Conservation (phyloP, 2,888 invertebrate species). For the Clivina fossor region DNA sequence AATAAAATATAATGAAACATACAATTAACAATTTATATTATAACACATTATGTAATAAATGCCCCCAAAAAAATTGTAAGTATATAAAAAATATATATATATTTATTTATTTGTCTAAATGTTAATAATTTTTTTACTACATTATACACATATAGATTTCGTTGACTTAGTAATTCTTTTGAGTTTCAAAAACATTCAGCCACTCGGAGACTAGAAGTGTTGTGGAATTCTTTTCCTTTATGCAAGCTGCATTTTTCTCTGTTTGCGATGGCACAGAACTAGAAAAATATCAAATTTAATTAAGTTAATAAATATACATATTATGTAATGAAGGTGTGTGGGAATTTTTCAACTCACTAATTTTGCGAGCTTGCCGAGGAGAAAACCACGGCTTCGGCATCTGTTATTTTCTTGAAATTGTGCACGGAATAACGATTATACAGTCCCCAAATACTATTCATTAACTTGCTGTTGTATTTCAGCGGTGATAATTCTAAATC, state of each 20-base stretch:
- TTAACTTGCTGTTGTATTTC: slow-evolving; percentile 82
- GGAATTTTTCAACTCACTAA: slow-evolving; percentile 35
- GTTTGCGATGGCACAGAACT: slow-evolving; percentile 12
- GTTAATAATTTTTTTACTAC: too few relatives aligned
- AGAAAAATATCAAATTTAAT: not conserved
- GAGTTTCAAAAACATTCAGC: slow-evolving; percentile 20
- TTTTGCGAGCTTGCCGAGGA: slow-evolving; percentile 38
- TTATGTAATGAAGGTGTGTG: not conserved
- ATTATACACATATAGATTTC: too few relatives aligned
- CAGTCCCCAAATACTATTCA: slow-evolving; percentile 91
- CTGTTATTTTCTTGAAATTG: slow-evolving; percentile 79
- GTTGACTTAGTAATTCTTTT: slow-evolving; percentile 15
- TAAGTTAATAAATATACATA: not conserved
- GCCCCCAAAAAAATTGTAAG: too few relatives aligned
- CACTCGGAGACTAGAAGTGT: slow-evolving; percentile 27
- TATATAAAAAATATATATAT: too few relatives aligned
- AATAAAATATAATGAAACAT: too few relatives aligned
- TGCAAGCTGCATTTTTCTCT: slow-evolving; percentile 9
- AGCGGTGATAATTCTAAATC: slow-evolving; percentile 67
- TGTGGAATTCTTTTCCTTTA: slow-evolving; percentile 20
- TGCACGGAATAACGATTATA: slow-evolving; percentile 88
- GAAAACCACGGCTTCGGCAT: slow-evolving; percentile 51
- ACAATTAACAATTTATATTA: too few relatives aligned
- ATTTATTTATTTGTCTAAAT: too few relatives aligned
- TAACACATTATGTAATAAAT: too few relatives aligned